Evolutionary conservation across 1,140 invertebrate genomes (phyloP), one percentile per base, ranked within the genome.

Genomic region (Sycophaga agraensis): DNA sequence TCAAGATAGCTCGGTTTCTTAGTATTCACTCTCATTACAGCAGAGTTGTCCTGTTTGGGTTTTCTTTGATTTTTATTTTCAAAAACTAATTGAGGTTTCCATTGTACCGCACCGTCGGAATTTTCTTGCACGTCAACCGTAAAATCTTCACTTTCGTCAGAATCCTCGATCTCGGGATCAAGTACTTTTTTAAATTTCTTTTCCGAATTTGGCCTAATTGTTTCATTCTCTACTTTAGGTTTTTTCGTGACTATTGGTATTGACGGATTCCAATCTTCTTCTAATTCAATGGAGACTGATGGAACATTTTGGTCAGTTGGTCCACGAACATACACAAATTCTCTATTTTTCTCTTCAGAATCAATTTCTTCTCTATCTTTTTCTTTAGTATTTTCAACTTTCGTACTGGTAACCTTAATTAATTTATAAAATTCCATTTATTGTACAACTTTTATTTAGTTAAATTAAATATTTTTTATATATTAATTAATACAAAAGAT

Each of bases 1-100:
- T 67, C 66, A 11, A 72, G 53, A 50, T 73, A 59, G 14, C 70
- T 66, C 5, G 9, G 16, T 21, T 16, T 58, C n/a, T 53, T 61
- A 68, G 39, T 31, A 68, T 72, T 26, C 16, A 80, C 71, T 58
- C 65, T 73, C 78, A 80, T 80, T 31, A 79, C 70, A 8, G 66
- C 70, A 0, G 76, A 75, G 2, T 70, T 64, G 46, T 73, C 65
- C 1, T 71, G 57, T 2, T 48, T 54, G 14, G 17, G 6, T 9
- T 59, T 53, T 26, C 65, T 43, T 4, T 56, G 34, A 1, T 55
- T 46, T 45, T 68, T 65, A 59, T 77, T 77, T 17, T 72, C 65
- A n/a, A 73, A 72, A 9, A 72, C 68, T 6, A 76, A 19, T 6
- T 64, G 60, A 0, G 77, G 73, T 26, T 76, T 77, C 74, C 75